phyloP scores from a whole-genome alignment of 2,113 vertebrate genomes.

The Guaruba guarouba region DNA sequence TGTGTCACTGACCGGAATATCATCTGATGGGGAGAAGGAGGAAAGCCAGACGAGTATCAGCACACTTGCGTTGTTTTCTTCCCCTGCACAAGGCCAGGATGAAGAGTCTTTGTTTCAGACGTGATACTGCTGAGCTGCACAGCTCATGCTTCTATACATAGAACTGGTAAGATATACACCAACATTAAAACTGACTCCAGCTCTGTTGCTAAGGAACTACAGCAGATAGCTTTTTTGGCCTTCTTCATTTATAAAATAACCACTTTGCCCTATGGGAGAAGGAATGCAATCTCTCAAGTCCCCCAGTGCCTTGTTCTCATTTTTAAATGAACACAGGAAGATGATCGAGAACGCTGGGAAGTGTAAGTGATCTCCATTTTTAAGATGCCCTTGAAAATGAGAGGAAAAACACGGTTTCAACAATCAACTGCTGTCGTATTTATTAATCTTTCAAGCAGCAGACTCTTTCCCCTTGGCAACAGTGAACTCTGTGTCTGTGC shows the following conservation, averaged over 20 bases:
- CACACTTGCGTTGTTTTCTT: neutral
- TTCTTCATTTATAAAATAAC: slow-evolving; percentile 33
- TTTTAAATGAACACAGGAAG: slow-evolving; percentile 29
- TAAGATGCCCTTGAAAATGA: slow-evolving; percentile 63
- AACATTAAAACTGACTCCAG: neutral
- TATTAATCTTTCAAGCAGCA: slow-evolving; percentile 48
- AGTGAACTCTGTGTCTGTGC: neutral
- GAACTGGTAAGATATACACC: neutral
- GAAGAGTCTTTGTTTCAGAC: neutral
- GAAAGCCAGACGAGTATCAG: too few relatives aligned
- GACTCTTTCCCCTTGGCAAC: slow-evolving; percentile 26
- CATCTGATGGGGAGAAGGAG: neutral
- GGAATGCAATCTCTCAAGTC: slow-evolving; percentile 8
- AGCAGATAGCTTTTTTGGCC: neutral
- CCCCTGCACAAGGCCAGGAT: neutral
- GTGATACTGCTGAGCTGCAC: neutral
- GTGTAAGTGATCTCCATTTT: slow-evolving; percentile 24
- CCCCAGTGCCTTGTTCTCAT: slow-evolving; percentile 17
- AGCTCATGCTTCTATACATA: neutral
- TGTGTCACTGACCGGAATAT: neutral
- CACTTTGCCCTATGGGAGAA: slow-evolving; percentile 41
- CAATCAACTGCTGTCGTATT: neutral
- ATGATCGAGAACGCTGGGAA: neutral
- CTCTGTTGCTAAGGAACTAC: slow-evolving; percentile 62
- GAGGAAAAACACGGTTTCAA: slow-evolving; percentile 41